Base-by-base conservation (phyloP, 2,888 invertebrate species). In the Heliconius cydno region DNA sequence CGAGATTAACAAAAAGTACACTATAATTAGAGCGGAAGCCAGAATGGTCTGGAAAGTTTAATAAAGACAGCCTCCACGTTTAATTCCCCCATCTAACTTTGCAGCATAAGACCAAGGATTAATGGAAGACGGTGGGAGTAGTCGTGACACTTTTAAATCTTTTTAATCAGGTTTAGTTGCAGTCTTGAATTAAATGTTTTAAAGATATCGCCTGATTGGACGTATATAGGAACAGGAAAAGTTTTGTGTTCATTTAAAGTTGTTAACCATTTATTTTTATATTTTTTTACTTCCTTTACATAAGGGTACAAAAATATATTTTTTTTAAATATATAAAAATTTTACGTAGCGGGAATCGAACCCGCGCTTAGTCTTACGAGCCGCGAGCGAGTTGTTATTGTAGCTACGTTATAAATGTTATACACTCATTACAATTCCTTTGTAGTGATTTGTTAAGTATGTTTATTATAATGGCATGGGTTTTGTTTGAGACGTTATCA, bases 81-180 rank as follows among this genome's bases (percentile, higher is more conserved):
- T 82, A 83, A 82, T 82, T 82, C 83, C 81, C 78, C 81, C 78
- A 82, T 82, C 82, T 83, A 83, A 83, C 83, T 82, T 83, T 81
- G 79, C 81, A 75, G 81, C 81, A 78, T 79, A 81, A 82, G 81
- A 79, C 81, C 82, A 65, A 78, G 82, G 83, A 82, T 81, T 83
- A 83, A 83, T 82, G 80, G 82, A 79, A 80, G 79, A 82, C 80
- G 80, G 78, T 80, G 81, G 77, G 75, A 76, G 81, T 80, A 81
- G 78, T 79, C 82, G 78, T 79, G 80, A 82, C 82, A 82, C 77
- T 82, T 82, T 82, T 80, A 80, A 52, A 82, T 82, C 80, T 80
- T 82, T 78, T 78, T 77, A 82, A 82, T 77, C 74, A 80, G 79
- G 60, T 82, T 80, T 77, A 82, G 77, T 77, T 80, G 78, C 73